Conservation (phyloP, 2,113 vertebrate species). For the Hippolais icterina region DNA sequence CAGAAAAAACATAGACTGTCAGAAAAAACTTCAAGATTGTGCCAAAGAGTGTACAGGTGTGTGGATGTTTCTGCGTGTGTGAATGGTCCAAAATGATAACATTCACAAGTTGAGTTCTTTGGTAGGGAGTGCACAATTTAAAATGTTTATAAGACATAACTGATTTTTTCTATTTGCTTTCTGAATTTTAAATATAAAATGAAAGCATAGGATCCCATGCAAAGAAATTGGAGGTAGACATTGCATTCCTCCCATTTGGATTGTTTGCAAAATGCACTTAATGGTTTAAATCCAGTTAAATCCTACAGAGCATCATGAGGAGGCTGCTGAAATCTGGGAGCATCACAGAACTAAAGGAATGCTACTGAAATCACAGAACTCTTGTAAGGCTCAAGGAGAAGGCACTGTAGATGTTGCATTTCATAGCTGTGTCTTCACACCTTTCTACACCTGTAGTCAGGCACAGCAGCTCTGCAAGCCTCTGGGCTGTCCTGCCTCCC, state of each 20-base stretch:
- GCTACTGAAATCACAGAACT: neutral
- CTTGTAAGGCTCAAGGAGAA: neutral
- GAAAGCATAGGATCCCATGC: neutral
- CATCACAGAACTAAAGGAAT: too few species aligned
- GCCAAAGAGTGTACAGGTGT: neutral
- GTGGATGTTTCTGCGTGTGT: neutral
- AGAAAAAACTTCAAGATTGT: neutral
- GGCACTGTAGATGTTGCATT: neutral
- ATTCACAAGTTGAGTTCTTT: neutral
- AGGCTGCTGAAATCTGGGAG: neutral
- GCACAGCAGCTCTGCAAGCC: neutral
- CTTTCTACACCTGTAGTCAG: neutral
- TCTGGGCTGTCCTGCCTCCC: neutral
- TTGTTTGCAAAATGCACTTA: neutral
- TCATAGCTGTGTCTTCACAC: neutral
- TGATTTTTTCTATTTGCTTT: neutral
- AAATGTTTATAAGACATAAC: neutral
- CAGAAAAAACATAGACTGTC: neutral
- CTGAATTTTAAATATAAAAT: neutral
- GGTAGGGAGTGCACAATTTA: neutral
- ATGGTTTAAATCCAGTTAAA: neutral
- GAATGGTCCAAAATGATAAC: neutral
- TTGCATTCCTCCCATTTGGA: neutral
- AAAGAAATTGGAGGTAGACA: neutral
- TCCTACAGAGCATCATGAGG: neutral